A percentile compares a stretch with the other conserved stretches of the same genome.
phyloP scores from a whole-genome alignment of 2,113 vertebrate species.

The Pseudolaguvia tuberculata region DNA sequence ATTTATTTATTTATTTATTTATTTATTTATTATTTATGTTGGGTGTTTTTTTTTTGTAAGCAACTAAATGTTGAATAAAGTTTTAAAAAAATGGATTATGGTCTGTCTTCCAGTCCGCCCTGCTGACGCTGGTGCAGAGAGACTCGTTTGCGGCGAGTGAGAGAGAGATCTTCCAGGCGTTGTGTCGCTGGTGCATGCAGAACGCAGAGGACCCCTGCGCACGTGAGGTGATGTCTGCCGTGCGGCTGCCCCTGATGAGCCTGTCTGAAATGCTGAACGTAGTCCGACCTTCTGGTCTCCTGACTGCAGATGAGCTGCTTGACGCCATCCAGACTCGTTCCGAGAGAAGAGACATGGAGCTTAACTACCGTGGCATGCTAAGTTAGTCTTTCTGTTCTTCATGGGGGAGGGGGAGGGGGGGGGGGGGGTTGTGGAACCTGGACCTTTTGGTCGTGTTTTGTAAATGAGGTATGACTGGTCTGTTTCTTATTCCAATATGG shows the following conservation, averaged over 20 bases:
- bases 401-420: too few species aligned
- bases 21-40: too few species aligned
- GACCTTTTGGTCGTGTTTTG: too few species aligned
- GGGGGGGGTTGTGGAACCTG: too few species aligned
- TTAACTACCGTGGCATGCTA: constrained; percentile 96
- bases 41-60: too few species aligned
- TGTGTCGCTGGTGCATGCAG: constrained; percentile 90
- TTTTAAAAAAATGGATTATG: not conserved
- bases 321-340: constrained; percentile 97
- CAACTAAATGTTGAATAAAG: too few species aligned
- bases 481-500: too few species aligned
- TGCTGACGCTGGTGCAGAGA: constrained; percentile 82
- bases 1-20: too few species aligned
- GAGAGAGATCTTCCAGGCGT: constrained; percentile 92
- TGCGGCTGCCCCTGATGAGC: constrained; percentile 93
- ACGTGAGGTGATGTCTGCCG: constrained; percentile 88
- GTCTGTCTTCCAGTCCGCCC: constrained; percentile 71
- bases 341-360: constrained; percentile 96
- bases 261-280: constrained; percentile 93
- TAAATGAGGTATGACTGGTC: too few species aligned
- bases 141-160: constrained; percentile 94
- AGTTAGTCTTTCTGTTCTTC: constrained; percentile 68
- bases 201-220: constrained; percentile 74
- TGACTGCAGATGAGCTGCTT: constrained; percentile 91
- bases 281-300: constrained; percentile 83